Evolutionary conservation across 2,888 invertebrate species (phyloP), one percentile per base, ranked within the genome.

Genomic region (Trichopria drosophilae): DNA sequence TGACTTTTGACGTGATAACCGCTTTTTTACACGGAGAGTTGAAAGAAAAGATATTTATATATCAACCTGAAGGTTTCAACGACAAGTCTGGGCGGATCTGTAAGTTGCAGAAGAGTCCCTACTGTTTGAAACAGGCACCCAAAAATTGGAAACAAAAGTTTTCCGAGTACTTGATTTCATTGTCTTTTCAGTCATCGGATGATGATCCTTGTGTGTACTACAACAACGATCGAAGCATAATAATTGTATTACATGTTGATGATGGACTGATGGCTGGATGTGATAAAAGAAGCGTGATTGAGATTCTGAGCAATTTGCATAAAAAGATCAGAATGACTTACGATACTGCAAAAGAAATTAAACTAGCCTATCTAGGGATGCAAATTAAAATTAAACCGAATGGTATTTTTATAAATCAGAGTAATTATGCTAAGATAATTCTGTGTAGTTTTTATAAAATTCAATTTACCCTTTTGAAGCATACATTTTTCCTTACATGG

Each of bases 61-160:
- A 49, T 23, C 63, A 65, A 46, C 63, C 66, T 13, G 58, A 64
- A 54, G 64, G 66, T 15, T 63, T 58, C 19, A 23, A 56, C 13
- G 59, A 59, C 32, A 47, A 53, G 2, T 50, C 56, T 3, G 51
- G 41, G 9, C 36, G 41, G 9, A 59, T 64, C 3, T 66, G 65
- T 23, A 50, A 40, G 23, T 31, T 68, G 19, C 57, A 53, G 20
- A 64, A 60, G 55, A 64, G 64, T 53, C 42, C 66, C 16, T 67
- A 67, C 51, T 64, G 68, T 18, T 42, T 67, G 20, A 66, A 67
- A 44, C 66, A 68, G 58, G 58, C 67, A 5, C 62, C 65, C 19
- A 63, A 63, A 46, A 49, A 53, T 24, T 68, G 64, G 64, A 66
- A 66, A 36, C 46, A 60, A 23, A 61, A 46, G 40, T 56, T 68